phyloP scores from a whole-genome alignment of 2,113 vertebrate genomes.

The Echinops telfairi region DNA sequence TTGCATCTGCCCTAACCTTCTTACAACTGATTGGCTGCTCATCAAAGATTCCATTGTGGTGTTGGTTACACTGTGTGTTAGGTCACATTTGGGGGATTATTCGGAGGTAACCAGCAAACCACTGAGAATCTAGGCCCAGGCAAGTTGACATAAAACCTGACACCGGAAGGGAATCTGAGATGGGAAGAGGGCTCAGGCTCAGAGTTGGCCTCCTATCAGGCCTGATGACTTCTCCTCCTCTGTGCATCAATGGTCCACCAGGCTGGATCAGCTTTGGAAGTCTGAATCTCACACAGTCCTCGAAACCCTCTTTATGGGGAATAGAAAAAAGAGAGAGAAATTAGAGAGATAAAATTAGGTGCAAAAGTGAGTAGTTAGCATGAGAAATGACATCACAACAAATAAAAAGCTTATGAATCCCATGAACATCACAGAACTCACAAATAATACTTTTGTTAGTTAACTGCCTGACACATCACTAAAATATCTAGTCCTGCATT shows the following conservation, averaged over 20 bases:
- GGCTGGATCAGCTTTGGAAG: not conserved
- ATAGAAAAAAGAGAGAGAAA: not conserved
- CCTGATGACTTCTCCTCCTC: not conserved
- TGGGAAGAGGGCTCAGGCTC: not conserved
- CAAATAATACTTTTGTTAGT: not conserved
- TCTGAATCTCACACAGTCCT: not conserved
- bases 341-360: not conserved
- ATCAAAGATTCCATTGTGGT: too few relatives aligned
- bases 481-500: not conserved
- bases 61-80: too few relatives aligned
- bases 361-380: not conserved
- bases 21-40: too few relatives aligned
- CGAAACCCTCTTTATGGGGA: not conserved
- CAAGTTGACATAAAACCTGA: too few relatives aligned
- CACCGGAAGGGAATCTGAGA: not conserved
- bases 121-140: too few relatives aligned
- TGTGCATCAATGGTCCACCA: not conserved
- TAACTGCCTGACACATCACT: not conserved
- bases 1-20: too few relatives aligned
- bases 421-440: not conserved
- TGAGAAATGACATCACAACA: not conserved
- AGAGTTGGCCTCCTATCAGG: not conserved
- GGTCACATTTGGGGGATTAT: too few relatives aligned
- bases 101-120: too few relatives aligned
- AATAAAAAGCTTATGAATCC: not conserved